Evolutionary conservation across 2,888 invertebrate genomes (phyloP), one percentile per base, ranked within the genome.

Genomic region (Andrena praecox): DNA sequence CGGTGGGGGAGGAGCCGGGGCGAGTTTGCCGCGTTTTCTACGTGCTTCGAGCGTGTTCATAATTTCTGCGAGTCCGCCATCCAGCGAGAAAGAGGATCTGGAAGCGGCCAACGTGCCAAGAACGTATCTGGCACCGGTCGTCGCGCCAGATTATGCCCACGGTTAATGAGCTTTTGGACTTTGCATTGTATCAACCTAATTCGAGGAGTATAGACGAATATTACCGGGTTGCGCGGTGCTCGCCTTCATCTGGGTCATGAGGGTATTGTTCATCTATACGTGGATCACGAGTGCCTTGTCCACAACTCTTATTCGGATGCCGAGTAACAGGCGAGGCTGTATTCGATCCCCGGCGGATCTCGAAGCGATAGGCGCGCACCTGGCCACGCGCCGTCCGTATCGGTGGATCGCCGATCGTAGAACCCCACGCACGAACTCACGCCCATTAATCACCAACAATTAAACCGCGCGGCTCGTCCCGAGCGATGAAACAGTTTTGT

Each of bases 21-120:
- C 52, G 35, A 70, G 56, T 56, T 72, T 10, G 63, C 62, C 64
- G 48, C 72, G 64, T 70, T 74, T 77, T 56, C 73, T 85, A 85
- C 85, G 85, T 85, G 85, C 84, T 8, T 52, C 56, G 60, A 29
- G 42, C 54, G 70, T 73, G 78, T 78, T 82, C 63, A 77, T 77
- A 78, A 84, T 84, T 85, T 77, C 68, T 60, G 52, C 10, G 66
- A 59, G 52, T 24, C 59, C 20, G 10, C 27, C 67, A 42, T 29
- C 27, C 29, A 16, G 24, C 29, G 24, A 5, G 48, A 56, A 67
- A 35, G 48, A 42, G 60, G 42, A 62, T 66, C 33, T 70, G 29
- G n/a, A 54, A 52, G 27, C 16, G 33, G 33, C 56, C 63, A 42
- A n/a, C 76, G 67, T 84, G 84, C 85, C 85, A 78, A 81, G 27